Evolutionary conservation across 2,113 vertebrate species (phyloP), one percentile per base, ranked within the genome.

Genomic region (Stictonetta naevosa): DNA sequence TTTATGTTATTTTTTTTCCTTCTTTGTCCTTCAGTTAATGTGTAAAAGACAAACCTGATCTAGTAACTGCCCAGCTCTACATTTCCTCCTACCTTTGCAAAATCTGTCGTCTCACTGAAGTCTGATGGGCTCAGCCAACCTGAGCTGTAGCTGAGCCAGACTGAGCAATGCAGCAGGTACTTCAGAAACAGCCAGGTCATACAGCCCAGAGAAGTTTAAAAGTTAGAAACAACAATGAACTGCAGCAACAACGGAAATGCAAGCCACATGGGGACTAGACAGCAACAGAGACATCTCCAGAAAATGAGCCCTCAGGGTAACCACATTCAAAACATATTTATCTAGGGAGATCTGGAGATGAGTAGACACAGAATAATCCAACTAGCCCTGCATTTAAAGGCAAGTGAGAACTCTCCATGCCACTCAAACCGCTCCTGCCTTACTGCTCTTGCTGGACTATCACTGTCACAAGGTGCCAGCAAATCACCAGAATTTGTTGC

Each of bases 401-500:
- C 42, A 78, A 29, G 26, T 5, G 5, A 34, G n/a, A 89, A 48
- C 46, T 14, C 34, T 80, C 44, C 50, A 7, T 13, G 16, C 26
- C 63, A 73, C 6, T 22, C 19, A 66, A 73, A 74, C 25, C 33
- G 50, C 29, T 52, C n/a, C 53, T 72, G 64, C 44, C 55, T 62
- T 52, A 58, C 73, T 48, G 48, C 52, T 86, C 76, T 26, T 63
- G 40, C 34, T 85, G 63, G 71, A 62, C 84, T 40, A 10, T 8
- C 59, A 52, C 22, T 63, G 58, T 92, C 81, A 95, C 53, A 69
- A 87, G 67, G 72, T 44, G 58, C 95, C 38, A 76, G 69, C 40
- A 95, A 85, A 83, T 69, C 31, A 83, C 33, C 64, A 86, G 59
- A 59, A 67, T 74, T 69, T 66, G n/a, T 66, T 79, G 55, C 67